These are phyloP conservation scores for Neotragus moschatus DNA, from an alignment of 2,113 vertebrate species.

Conservation along the genomic window DNA sequence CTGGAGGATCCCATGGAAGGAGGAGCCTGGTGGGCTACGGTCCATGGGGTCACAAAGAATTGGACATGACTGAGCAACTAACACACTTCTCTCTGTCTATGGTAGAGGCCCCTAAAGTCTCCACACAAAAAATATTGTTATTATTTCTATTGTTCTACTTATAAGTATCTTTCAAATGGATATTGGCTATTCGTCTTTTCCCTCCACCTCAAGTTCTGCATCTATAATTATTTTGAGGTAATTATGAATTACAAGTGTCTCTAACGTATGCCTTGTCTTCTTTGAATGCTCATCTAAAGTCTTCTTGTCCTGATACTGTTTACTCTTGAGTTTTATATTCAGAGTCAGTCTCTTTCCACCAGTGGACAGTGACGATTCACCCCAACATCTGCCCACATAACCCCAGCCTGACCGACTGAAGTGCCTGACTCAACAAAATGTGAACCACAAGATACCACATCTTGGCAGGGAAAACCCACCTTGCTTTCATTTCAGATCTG, in stretches of 20 bases:
- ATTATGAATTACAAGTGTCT: background rate
- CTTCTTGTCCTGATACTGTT: background rate
- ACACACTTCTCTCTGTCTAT: background rate
- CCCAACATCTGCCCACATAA: background rate
- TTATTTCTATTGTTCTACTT: background rate
- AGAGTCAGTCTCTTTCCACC: background rate
- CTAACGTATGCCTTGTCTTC: background rate
- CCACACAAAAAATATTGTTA: background rate
- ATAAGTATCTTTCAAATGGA: background rate
- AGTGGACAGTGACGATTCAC: background rate
- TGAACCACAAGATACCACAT: background rate
- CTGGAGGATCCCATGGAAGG: background rate
- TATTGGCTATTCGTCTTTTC: background rate
- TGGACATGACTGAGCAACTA: rapidly evolving
- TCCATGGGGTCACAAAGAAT: background rate
- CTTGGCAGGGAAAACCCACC: background rate
- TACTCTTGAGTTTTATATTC: background rate
- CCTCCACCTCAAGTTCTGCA: background rate
- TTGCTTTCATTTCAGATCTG: background rate
- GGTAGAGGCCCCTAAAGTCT: background rate
- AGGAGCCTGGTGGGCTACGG: background rate
- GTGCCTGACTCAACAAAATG: background rate
- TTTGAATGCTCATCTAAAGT: background rate
- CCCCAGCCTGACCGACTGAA: background rate
- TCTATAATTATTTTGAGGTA: background rate